Conservation (phyloP, 2,888 invertebrate species). For the Drosophila prostipennis region DNA sequence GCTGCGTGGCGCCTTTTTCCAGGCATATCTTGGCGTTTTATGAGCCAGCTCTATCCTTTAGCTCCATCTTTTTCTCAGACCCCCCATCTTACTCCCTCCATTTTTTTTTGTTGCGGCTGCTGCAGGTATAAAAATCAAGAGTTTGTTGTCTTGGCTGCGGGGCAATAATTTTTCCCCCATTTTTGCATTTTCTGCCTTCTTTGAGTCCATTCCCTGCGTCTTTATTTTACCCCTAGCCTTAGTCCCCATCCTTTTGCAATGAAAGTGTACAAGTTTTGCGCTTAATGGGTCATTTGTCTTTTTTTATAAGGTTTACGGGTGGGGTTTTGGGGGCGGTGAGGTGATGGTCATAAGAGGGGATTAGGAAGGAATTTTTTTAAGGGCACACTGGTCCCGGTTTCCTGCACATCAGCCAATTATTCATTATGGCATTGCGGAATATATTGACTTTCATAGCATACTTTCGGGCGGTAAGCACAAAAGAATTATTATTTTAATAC, state of each 20-base stretch:
- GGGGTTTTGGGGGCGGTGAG: constrained; percentile 5
- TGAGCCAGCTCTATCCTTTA: constrained; percentile 66
- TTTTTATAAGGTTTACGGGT: constrained; percentile 61
- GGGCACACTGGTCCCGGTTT: constrained; percentile 35
- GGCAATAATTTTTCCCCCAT: constrained; percentile 70
- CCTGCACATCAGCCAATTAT: constrained; percentile 37
- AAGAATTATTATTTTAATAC: no score
- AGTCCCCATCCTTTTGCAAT: constrained; percentile 50
- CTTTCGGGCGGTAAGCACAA: constrained; percentile 5
- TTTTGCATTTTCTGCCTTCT: constrained; percentile 56
- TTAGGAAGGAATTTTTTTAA: not conserved
- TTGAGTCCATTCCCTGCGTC: not conserved
- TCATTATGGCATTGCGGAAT: not conserved
- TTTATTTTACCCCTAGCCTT: constrained; percentile 4
- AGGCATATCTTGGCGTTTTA: constrained; percentile 76
- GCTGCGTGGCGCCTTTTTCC: constrained; percentile 67
- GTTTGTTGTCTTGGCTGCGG: constrained; percentile 79
- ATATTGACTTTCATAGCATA: constrained; percentile 2
- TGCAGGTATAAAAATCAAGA: constrained; percentile 76
- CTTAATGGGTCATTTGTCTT: constrained; percentile 80
- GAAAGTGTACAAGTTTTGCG: constrained; percentile 77
- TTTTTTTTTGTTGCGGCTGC: constrained; percentile 33
- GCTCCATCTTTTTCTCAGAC: not conserved
- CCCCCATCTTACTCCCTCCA: not conserved
- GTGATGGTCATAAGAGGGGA: constrained; percentile 2